These are phyloP conservation scores for Melanerpes formicivorus DNA, from an alignment of 2,113 vertebrate genomes.

Conservation along the genomic window DNA sequence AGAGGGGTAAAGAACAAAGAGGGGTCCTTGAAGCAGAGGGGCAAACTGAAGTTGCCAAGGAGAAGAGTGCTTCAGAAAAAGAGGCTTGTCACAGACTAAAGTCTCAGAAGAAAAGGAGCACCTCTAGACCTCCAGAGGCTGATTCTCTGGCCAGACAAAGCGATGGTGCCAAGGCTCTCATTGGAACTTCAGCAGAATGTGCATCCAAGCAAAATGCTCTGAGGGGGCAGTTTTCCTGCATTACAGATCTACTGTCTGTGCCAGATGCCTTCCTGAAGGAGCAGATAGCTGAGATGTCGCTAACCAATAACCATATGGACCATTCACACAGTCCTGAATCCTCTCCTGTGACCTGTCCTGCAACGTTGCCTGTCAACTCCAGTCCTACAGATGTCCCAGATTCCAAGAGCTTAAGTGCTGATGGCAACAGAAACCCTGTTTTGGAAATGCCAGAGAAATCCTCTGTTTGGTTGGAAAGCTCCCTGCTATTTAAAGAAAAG, in stretches of 20 bases:
- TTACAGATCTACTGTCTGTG: background rate
- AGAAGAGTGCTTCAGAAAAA: background rate
- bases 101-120: background rate
- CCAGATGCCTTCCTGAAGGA: background rate
- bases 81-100: background rate
- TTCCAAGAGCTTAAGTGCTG: background rate
- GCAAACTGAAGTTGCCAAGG: background rate
- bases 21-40: background rate
- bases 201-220: background rate
- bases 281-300: background rate
- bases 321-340: background rate
- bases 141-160: background rate
- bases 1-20: background rate
- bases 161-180: background rate
- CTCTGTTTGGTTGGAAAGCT: background rate
- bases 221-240: background rate
- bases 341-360: background rate
- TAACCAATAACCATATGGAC: background rate
- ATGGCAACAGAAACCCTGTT: background rate
- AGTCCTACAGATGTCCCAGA: background rate
- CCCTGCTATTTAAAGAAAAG: background rate
- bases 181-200: background rate
- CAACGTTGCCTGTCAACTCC: background rate
- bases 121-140: background rate
- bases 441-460: background rate